Base-by-base conservation (phyloP, 2,888 invertebrate genomes). In the Philonicus albiceps region DNA sequence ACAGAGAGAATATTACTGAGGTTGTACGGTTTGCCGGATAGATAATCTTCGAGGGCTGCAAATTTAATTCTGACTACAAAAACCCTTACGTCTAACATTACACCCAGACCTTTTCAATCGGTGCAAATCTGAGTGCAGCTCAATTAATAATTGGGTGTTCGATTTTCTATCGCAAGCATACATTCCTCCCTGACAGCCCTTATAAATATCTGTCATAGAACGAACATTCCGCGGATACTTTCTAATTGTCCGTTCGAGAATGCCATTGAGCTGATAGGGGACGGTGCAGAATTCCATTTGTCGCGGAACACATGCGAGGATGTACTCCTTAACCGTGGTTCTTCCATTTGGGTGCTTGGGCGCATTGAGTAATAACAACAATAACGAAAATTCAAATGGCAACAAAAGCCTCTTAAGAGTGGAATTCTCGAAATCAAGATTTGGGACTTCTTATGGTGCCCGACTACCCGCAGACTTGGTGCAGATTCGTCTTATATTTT, bases 381-480 rank as follows among this genome's bases (percentile, higher is more conserved):
- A 72, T 73, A 84, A 19, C 22, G 40, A 37, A 72, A 72, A 64
- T 64, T 64, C 64, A 64, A 64, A 78, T 27, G 27, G 73, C 84
- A 84, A 73, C 72, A 64, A 84, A 84, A 73, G 78, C 84, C 73
- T 84, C 84, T 84, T 73, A 73, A 73, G 43, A 40, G 49, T 22
- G 85, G 75, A 85, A 75, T 74, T 75, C 85, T 75, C 43, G 30
- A 53, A 74, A 85, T 85, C 85, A 85, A 85, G 85, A 85, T 85
- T 75, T 85, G 73, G 75, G 72, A 75, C 74, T 74, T 85, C 85
- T 75, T 85, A 75, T 85, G 85, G 74, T 74, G 49, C 75, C n/a
- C 74, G 85, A 75, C 85, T 85, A 85, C 85, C 85, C 85, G 85
- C 85, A 85, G 85, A 75, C 75, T 85, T 85, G 49, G 85, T 85